Base-by-base conservation (phyloP, 1,140 invertebrate genomes). In the Zaprionus ghesquierei region DNA sequence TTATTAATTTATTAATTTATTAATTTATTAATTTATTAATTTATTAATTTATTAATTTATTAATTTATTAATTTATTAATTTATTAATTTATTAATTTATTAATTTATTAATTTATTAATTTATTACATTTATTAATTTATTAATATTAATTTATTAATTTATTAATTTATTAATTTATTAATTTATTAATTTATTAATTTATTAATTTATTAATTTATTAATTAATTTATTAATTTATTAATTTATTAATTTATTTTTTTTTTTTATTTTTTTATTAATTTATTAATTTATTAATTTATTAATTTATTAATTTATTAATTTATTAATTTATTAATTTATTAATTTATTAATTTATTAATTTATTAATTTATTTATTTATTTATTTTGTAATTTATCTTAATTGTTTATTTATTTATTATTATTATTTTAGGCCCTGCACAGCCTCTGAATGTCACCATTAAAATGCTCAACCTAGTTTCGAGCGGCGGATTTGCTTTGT, bases 401-500 rank as follows among this genome's bases (percentile, higher is more conserved):
- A 15, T 15, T 41, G 15, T 41, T 41, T 41, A 41, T 41, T 38
- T 33, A 9, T 10, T 33, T 10, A 8, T 12, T 9, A 9, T 33
- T 33, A 12, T 12, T 33, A 33, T 33, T 33, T 33, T 9, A 33
- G n/a, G n/a, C n/a, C 12, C 4, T 15, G 35, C 6, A 41, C 10
- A 63, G 54, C 60, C 68, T 41, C n/a, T 78, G 82, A 86, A 81
- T 82, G 81, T 73, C 75, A 81, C 63, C 71, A 78, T 86, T 86
- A 76, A 76, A 74, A 79, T 74, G 60, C 82, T 86, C 72, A 86
- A 82, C 84, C 84, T 68, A 86, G 71, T 78, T 81, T 46, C 74
- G 60, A 79, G 74, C 58, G 5, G 27, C 35, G 25, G 44, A 64
- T 75, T 69, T 66, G 35, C 73, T 85, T 85, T 85, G 81, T 85